phyloP scores from a whole-genome alignment of 2,113 vertebrate species.

The Toxostoma redivivum region DNA sequence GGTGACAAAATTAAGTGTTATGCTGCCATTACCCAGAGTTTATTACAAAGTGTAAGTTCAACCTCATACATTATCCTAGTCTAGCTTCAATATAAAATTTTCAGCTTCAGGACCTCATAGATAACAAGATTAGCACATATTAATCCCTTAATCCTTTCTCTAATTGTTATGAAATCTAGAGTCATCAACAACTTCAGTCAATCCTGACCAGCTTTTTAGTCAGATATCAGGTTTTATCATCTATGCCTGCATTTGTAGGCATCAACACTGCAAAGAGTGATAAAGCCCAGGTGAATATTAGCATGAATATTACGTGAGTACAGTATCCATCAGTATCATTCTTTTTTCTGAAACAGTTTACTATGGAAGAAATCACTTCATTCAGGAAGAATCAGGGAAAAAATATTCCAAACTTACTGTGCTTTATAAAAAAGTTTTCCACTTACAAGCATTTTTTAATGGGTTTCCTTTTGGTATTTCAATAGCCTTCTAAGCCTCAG shows the following conservation, averaged over 20 bases:
- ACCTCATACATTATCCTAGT: background rate
- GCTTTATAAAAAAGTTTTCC: background rate
- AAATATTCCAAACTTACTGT: background rate
- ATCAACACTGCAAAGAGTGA: background rate
- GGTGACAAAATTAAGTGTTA: background rate
- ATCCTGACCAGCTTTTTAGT: background rate
- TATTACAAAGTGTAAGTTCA: background rate
- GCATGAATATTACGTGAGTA: background rate
- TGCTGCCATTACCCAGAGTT: background rate
- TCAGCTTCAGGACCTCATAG: background rate
- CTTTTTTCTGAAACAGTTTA: background rate
- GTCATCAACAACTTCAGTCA: background rate
- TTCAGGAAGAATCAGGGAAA: background rate
- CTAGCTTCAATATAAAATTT: background rate
- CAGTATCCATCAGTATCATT: background rate
- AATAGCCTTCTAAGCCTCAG: background rate
- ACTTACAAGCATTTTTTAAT: background rate
- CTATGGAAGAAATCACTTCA: background rate
- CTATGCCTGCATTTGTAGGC: background rate
- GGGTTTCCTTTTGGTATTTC: background rate
- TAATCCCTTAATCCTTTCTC: slow-evolving; percentile 24
- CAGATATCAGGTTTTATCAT: background rate
- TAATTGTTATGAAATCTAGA: slow-evolving; percentile 19
- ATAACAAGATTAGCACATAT: slow-evolving; percentile 21
- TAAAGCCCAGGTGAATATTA: background rate